These are phyloP conservation scores for Passerculus sandwichensis DNA, from an alignment of 2,797 vertebrate species.

Conservation along the genomic window DNA sequence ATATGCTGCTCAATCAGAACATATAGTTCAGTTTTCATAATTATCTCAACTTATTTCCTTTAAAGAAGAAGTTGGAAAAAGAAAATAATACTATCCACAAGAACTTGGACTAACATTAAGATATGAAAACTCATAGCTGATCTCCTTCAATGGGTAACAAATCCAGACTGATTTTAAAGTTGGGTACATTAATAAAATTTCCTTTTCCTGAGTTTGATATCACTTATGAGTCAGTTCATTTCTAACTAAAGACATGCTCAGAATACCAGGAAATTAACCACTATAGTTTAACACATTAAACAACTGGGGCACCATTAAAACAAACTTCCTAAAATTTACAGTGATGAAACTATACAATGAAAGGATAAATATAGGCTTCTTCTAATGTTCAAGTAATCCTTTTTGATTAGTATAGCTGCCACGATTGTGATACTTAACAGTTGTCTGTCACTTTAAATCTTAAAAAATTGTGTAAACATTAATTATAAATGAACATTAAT, in stretches of 20 bases:
- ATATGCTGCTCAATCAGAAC: not conserved
- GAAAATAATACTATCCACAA: not conserved
- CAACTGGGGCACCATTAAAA: not conserved
- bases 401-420: not conserved
- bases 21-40: not conserved
- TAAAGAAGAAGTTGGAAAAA: not conserved
- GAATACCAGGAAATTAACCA: not conserved
- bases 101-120: not conserved
- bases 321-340: not conserved
- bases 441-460: conserved; percentile 43
- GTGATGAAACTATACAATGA: not conserved
- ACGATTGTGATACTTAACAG: conserved; percentile 20
- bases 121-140: not conserved
- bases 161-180: not conserved
- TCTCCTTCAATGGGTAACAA: not conserved
- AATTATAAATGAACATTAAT: conserved; percentile 63
- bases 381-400: not conserved
- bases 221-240: not conserved
- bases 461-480: conserved; percentile 25
- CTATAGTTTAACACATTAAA: not conserved
- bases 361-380: not conserved
- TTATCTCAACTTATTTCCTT: not conserved
- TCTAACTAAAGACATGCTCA: not conserved
- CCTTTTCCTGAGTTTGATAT: not conserved
- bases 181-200: not conserved